Base-by-base conservation (phyloP, 2,888 invertebrate species). In the Philaethria dido region DNA sequence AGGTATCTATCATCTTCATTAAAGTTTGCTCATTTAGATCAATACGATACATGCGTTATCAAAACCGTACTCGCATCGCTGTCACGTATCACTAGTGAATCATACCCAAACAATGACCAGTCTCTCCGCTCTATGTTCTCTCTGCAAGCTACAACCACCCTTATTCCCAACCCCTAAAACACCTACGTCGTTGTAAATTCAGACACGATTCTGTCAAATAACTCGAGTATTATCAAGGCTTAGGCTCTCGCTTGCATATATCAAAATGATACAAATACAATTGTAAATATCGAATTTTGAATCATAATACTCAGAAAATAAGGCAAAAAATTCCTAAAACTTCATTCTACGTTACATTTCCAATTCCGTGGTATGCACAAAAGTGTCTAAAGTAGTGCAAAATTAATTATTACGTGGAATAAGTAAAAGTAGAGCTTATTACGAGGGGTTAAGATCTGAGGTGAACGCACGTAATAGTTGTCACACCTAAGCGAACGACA, bases 401-500 rank as follows among this genome's bases (percentile, higher is more conserved):
- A 80, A 78, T 79, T 77, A 75, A 72, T 73, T 76, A 71, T 74
- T 73, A 72, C 64, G 70, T 69, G 63, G 71, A 64, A 75, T 80
- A 80, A 80, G 78, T 79, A 68, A 86, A 87, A 85, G 80, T 78
- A 76, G 77, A 73, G 72, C 80, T 77, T 87, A 84, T 72, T 47
- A 74, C 73, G 79, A 81, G 75, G 69, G 54, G 13, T 18, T 85
- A 84, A 80, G 83, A 78, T 79, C 67, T 75, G 72, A 70, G 68
- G 69, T 55, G 73, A 67, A 69, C 45, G 78, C 74, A 79, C 64
- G 71, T 69, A 47, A 61, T 47, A 48, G 52, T 69, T 81, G 80
- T 81, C 75, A 77, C 78, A 81, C 78, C 72, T 80, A 79, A 82
- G 78, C 80, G 79, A 77, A 81, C 80, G 84, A 85, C 83, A 89